Evolutionary conservation across 2,888 invertebrate species (phyloP), one percentile per base, ranked within the genome.

Genomic region (Drosophila phalerata): DNA sequence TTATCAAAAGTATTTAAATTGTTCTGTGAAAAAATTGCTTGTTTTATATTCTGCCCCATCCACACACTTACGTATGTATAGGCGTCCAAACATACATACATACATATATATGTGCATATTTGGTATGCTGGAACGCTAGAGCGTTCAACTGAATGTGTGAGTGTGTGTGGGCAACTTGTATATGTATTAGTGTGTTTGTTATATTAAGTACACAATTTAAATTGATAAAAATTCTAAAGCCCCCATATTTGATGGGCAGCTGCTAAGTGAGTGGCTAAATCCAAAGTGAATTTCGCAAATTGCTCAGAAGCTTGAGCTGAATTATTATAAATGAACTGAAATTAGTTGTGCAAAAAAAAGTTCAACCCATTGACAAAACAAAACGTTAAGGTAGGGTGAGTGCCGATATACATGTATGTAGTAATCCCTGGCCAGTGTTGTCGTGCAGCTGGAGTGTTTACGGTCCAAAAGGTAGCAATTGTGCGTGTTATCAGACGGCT

Each of bases 141-240:
- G 56, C 68, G 73, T 82, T 75, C 28, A 53, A 64, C 60, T 58
- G 64, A 22, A 43, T 64, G 42, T 52, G 51, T 58, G 64, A 22
- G 40, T 64, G 42, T 52, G 51, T 61, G 53, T 61, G 57, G 34
- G 32, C 13, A 37, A 51, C 51, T 63, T 32, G 37, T 77, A 38
- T 77, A 38, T 80, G 66, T 57, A 52, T 69, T 48, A 17, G 56
- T 56, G 40, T 28, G 47, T 56, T 69, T 82, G 55, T 71, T 69
- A 62, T 70, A 69, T 84, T 81, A 78, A 75, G 88, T 79, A 85
- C 77, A 83, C 77, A 82, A 72, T 79, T 87, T 79, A 77, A 85
- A 70, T 72, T 85, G 83, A 83, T 87, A 79, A 79, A 78, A 68
- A 71, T 69, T 69, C 55, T 53, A 66, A 52, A 51, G 63, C 22